phyloP scores from a whole-genome alignment of 2,797 vertebrate genomes.

The Odontamblyopus lacepedii region DNA sequence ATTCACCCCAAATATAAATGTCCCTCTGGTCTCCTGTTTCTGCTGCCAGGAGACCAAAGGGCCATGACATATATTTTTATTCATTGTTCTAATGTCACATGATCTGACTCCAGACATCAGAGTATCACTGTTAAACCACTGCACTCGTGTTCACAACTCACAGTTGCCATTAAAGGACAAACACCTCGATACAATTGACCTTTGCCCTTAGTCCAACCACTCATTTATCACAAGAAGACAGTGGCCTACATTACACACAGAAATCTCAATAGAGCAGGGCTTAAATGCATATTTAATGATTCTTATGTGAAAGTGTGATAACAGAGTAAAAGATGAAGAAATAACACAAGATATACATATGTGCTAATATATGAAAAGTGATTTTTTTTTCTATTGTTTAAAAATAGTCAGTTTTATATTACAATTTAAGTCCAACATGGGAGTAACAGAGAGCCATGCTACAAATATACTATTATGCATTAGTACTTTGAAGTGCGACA shows the following conservation, averaged over 20 bases:
- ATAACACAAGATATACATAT: background rate
- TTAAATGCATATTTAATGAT: background rate
- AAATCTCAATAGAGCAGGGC: background rate
- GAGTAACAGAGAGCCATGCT: background rate
- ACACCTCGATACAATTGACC: slow-evolving; percentile 1
- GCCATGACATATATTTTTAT: slow-evolving; percentile 23
- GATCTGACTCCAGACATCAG: slow-evolving; percentile 44
- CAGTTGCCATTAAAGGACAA: background rate
- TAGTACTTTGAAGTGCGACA: background rate
- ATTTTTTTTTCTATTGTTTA: too few relatives aligned
- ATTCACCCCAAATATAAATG: background rate
- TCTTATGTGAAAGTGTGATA: background rate
- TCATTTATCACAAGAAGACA: slow-evolving; percentile 17
- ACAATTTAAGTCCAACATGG: background rate
- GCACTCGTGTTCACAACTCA: background rate
- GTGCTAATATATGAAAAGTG: background rate
- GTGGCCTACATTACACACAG: background rate
- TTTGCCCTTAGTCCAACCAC: slow-evolving; percentile 9
- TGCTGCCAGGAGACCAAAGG: background rate
- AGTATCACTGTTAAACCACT: slow-evolving; percentile 40
- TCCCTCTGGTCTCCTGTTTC: background rate
- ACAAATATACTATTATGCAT: background rate
- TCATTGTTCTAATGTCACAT: slow-evolving; percentile 60
- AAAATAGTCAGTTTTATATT: too few relatives aligned
- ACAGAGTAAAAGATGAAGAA: background rate